Base-by-base conservation (phyloP, 2,113 vertebrate genomes). In the Dasypus novemcinctus region DNA sequence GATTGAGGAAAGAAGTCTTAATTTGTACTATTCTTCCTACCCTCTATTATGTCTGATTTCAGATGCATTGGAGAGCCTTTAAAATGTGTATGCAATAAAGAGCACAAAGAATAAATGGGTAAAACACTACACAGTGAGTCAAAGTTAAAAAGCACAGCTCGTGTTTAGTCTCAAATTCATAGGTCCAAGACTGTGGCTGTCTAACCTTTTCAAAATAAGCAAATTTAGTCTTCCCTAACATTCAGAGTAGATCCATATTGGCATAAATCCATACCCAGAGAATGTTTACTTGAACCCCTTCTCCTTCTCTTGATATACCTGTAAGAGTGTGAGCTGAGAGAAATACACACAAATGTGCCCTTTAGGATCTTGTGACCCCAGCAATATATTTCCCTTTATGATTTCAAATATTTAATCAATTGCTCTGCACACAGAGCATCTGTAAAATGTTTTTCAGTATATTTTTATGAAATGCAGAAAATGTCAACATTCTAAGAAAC, bases 331-430 rank as follows among this genome's bases (percentile, higher is more conserved):
- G 25, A 46, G 82, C 38, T 57, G 90, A 83, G 64, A 79, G 46
- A 96, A 98, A 97, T 68, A 87, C 49, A 80, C 81, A 96, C 88
- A 97, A 74, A 97, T 0, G 82, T 93, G 95, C 87, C 96, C 87
- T 93, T 96, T 95, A 97, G 97, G 93, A 95, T 61, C 88, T 33
- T 15, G 41, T 96, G 97, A 96, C 96, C 97, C 96, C 93, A 13
- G 0, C 86, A 71, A 43, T 68, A 27, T 68, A 76, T 96, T 97
- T 66, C 33, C 63, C 71, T 95, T 97, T 98, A 57, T 59, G 54
- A 85, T 97, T 92, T 89, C 90, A 97, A 97, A 97, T 98, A 97
- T 98, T 98, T 97, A 95, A 97, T 96, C 90, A 95, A 83, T 83
- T 96, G n/a, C 95, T 98, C 79, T 90, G 93, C 68, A 87, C 57